phyloP scores from a whole-genome alignment of 1,140 invertebrate species.

The Aleiodes sp. region DNA sequence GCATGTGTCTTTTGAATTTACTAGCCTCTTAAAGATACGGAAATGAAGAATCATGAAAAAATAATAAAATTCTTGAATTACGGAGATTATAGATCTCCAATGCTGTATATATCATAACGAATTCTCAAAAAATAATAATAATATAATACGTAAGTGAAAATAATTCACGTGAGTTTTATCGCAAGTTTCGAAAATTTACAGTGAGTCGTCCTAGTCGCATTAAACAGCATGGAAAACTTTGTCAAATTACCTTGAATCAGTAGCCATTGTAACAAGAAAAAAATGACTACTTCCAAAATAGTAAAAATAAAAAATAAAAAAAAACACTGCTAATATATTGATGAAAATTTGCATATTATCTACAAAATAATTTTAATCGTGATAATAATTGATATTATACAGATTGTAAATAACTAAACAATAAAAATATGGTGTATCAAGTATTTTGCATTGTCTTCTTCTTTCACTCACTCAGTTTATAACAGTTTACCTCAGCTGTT shows the following conservation, averaged over 20 bases:
- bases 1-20: slow-evolving; percentile 21
- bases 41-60: slow-evolving; percentile 9
- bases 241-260: background rate
- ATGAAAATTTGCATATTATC: slow-evolving; percentile 57
- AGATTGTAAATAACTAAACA: slow-evolving; percentile 66
- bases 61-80: slow-evolving; percentile 17
- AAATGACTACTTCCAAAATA: slow-evolving; percentile 2
- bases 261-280: background rate
- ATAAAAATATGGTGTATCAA: slow-evolving; percentile 66
- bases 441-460: slow-evolving; percentile 36
- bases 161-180: slow-evolving; percentile 2
- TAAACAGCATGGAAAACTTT: background rate
- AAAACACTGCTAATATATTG: slow-evolving; percentile 26
- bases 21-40: background rate
- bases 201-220: slow-evolving; percentile 28
- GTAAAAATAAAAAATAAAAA: slow-evolving; percentile 13
- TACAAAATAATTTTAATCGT: slow-evolving; percentile 67
- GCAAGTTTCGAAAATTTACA: slow-evolving; percentile 23
- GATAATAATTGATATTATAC: slow-evolving; percentile 67
- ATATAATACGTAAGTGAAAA: background rate
- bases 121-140: background rate
- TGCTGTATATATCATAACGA: slow-evolving; percentile 29
- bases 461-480: slow-evolving; percentile 37
- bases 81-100: slow-evolving; percentile 22
- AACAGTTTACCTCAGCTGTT: slow-evolving; percentile 13